phyloP scores from a whole-genome alignment of 2,797 vertebrate genomes.

The Hozukius guyotensis region DNA sequence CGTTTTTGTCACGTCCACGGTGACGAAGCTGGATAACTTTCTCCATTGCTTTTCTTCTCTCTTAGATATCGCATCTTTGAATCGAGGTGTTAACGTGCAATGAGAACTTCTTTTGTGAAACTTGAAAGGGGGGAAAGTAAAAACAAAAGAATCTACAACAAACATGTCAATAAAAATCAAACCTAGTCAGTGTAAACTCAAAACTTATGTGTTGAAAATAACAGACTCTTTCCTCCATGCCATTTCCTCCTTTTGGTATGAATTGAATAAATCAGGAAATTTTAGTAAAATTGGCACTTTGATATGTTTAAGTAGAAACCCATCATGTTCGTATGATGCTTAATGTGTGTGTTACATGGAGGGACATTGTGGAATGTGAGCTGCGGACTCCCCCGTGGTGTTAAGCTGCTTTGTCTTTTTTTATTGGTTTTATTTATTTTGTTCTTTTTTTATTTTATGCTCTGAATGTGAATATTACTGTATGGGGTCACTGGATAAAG shows the following conservation, averaged over 20 bases:
- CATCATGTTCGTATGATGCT: slow-evolving; percentile 91
- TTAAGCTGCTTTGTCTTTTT: slow-evolving; percentile 93
- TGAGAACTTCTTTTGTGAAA: slow-evolving; percentile 86
- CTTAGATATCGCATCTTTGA: slow-evolving; percentile 84
- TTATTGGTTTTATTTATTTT: slow-evolving; percentile 85
- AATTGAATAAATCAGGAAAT: slow-evolving; percentile 97
- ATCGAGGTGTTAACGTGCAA: slow-evolving; percentile 84
- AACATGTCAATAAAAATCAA: slow-evolving; percentile 79
- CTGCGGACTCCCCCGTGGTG: slow-evolving; percentile 87
- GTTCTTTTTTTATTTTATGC: slow-evolving; percentile 90
- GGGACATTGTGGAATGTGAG: slow-evolving; percentile 91
- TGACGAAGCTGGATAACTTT: slow-evolving; percentile 79
- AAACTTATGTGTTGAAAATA: slow-evolving; percentile 80
- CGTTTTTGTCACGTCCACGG: slow-evolving; percentile 81
- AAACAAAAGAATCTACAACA: slow-evolving; percentile 66
- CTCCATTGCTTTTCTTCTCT: slow-evolving; percentile 71
- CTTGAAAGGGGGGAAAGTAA: slow-evolving; percentile 56
- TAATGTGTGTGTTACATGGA: slow-evolving; percentile 86
- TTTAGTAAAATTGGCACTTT: slow-evolving; percentile 99
- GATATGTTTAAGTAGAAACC: slow-evolving; percentile 96
- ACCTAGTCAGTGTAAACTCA: slow-evolving; percentile 85
- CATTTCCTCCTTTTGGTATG: slow-evolving; percentile 96
- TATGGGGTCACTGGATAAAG: slow-evolving; percentile 89
- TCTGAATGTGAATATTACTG: slow-evolving; percentile 92
- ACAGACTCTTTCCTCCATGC: slow-evolving; percentile 91